These are phyloP conservation scores for Malachius bipustulatus DNA, from an alignment of 2,888 invertebrate species.

Conservation along the genomic window DNA sequence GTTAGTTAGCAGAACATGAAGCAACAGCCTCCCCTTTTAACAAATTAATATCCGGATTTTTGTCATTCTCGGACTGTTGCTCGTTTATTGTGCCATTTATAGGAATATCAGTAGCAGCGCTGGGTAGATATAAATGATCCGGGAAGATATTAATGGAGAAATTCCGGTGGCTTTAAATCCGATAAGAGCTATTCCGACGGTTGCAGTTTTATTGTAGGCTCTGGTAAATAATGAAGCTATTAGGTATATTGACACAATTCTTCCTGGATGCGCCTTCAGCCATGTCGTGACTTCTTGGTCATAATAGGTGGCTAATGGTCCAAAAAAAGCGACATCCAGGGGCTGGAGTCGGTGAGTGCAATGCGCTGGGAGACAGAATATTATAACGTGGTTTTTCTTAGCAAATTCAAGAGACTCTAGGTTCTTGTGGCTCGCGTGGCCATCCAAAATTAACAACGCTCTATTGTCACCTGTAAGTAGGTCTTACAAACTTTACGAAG, in stretches of 20 bases:
- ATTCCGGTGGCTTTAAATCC: conserved; percentile 14
- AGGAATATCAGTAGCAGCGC: conserved; percentile 8
- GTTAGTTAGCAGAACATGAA: too few relatives aligned
- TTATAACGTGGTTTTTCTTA: conserved; percentile 10
- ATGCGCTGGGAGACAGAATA: conserved; percentile 10
- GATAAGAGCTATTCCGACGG: conserved; percentile 13
- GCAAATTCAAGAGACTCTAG: conserved; percentile 5
- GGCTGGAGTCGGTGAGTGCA: conserved; percentile 13
- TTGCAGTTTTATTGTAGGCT: conserved; percentile 13
- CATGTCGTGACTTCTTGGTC: conserved; percentile 11
- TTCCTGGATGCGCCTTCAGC: conserved; percentile 11
- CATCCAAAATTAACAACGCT: too few relatives aligned
- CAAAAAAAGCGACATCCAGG: conserved; percentile 13
- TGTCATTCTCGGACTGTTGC: too few relatives aligned
- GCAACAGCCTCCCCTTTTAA: too few relatives aligned
- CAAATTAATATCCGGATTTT: too few relatives aligned
- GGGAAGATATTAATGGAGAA: conserved; percentile 13
- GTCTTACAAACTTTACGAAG: too few relatives aligned
- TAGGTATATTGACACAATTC: conserved; percentile 12
- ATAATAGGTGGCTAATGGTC: conserved; percentile 10
- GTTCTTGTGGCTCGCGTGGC: too few relatives aligned
- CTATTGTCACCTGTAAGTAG: too few relatives aligned
- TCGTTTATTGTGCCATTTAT: too few relatives aligned
- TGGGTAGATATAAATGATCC: conserved; percentile 13
- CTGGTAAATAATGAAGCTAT: conserved; percentile 12